These are phyloP conservation scores for Lateolabrax maculatus DNA, from an alignment of 2,797 vertebrate species.

Conservation along the genomic window DNA sequence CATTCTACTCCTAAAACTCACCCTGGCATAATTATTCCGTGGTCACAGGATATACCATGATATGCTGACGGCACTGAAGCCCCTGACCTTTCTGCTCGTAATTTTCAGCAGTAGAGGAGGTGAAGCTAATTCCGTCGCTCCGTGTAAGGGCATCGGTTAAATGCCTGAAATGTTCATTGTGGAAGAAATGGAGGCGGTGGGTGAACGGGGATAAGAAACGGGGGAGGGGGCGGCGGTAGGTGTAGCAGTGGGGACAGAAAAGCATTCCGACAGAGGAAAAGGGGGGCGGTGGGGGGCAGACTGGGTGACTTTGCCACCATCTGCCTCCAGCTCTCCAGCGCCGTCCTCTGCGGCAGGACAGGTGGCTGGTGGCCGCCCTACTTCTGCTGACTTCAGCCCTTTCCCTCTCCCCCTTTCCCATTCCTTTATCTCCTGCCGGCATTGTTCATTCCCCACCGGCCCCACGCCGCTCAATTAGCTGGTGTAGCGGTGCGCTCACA, in stretches of 20 bases:
- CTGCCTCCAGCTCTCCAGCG: conserved; percentile 79
- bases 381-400: conserved; percentile 85
- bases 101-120: conserved; percentile 42
- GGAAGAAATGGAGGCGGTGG: conserved; percentile 39
- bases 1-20: conserved; percentile 13
- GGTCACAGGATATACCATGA: conserved; percentile 21
- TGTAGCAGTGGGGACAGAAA: conserved; percentile 16
- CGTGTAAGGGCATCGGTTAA: conserved; percentile 44
- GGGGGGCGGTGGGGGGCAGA: not conserved
- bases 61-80: conserved; percentile 21
- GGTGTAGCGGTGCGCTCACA: conserved; percentile 79
- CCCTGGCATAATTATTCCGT: conserved; percentile 36
- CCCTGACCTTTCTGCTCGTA: conserved; percentile 45
- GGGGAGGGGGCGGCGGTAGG: not conserved
- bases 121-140: conserved; percentile 43
- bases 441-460: conserved; percentile 81
- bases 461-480: conserved; percentile 82
- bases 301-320: conserved; percentile 84
- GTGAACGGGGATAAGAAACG: conserved; percentile 13
- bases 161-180: conserved; percentile 55
- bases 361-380: conserved; percentile 76
- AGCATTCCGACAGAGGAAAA: conserved; percentile 39
- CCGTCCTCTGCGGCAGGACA: conserved; percentile 78
- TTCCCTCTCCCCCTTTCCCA: conserved; percentile 52
- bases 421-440: conserved; percentile 78